These are phyloP conservation scores for Plectropomus leopardus DNA, from an alignment of 2,113 vertebrate genomes.

Conservation along the genomic window DNA sequence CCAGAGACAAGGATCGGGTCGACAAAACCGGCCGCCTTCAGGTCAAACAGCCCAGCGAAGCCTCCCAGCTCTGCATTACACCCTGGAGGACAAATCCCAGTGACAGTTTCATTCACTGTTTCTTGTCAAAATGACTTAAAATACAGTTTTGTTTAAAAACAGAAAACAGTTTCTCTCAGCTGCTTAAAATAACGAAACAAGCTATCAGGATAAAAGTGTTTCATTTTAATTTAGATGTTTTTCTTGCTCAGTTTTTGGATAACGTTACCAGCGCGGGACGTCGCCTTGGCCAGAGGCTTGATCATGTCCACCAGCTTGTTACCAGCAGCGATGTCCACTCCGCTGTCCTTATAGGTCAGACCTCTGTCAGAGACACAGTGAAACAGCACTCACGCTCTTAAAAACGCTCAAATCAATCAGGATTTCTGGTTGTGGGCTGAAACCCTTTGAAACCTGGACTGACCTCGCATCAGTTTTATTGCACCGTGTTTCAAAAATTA, in stretches of 20 bases:
- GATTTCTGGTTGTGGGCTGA: not conserved
- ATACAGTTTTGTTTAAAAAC: no score
- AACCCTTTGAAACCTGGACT: no score
- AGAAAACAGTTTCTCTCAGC: not conserved
- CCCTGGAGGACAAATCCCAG: conserved; percentile 79
- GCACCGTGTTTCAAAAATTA: no score
- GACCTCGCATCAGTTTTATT: no score
- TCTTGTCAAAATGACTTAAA: not conserved
- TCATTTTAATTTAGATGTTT: not conserved
- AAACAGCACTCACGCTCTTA: not conserved
- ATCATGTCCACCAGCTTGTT: conserved; percentile 93
- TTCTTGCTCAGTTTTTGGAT: not conserved
- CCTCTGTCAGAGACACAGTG: conserved; percentile 83
- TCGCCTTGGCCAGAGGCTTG: conserved; percentile 94
- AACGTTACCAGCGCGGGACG: conserved; percentile 90
- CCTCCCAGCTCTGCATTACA: conserved; percentile 94
- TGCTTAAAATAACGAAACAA: not conserved
- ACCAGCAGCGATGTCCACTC: conserved; percentile 94
- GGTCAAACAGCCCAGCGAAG: conserved; percentile 96
- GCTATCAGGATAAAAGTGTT: not conserved
- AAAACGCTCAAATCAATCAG: no score
- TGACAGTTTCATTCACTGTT: not conserved
- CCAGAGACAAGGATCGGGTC: conserved; percentile 96
- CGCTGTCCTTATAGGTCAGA: conserved; percentile 95
- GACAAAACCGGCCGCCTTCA: conserved; percentile 93